Conservation (phyloP, 2,113 vertebrate species). For the Callocephalon fimbriatum region DNA sequence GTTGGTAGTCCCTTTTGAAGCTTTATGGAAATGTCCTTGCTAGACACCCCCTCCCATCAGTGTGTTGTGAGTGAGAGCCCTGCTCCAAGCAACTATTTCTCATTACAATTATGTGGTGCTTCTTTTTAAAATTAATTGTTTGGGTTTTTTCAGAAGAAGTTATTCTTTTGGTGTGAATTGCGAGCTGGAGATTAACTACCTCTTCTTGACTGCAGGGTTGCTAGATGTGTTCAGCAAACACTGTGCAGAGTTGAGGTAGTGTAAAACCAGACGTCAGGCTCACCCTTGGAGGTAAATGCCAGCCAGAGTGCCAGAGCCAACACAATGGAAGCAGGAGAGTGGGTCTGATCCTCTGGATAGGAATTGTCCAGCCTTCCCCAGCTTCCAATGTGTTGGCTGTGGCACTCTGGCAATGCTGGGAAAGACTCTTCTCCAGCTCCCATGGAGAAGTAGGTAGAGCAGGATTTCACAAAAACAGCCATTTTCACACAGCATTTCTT, state of each 20-base stretch:
- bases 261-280: not conserved
- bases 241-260: not conserved
- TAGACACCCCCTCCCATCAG: not conserved
- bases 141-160: not conserved
- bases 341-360: not conserved
- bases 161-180: not conserved
- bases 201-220: not conserved
- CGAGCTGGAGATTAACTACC: not conserved
- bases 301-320: not conserved
- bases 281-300: not conserved
- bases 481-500: not conserved
- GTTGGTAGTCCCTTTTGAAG: not conserved
- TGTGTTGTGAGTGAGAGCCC: not conserved
- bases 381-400: not conserved
- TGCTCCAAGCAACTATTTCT: not conserved
- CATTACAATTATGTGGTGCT: not conserved
- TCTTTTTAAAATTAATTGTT: not conserved
- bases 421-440: not conserved
- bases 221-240: not conserved
- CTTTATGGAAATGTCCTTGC: not conserved
- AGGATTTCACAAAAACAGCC: not conserved
- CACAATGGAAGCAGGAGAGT: not conserved
- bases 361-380: not conserved
- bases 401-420: not conserved
- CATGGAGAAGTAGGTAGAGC: not conserved